Evolutionary conservation across 2,888 invertebrate genomes (phyloP).

Genomic region (Cephus pygmeus): DNA sequence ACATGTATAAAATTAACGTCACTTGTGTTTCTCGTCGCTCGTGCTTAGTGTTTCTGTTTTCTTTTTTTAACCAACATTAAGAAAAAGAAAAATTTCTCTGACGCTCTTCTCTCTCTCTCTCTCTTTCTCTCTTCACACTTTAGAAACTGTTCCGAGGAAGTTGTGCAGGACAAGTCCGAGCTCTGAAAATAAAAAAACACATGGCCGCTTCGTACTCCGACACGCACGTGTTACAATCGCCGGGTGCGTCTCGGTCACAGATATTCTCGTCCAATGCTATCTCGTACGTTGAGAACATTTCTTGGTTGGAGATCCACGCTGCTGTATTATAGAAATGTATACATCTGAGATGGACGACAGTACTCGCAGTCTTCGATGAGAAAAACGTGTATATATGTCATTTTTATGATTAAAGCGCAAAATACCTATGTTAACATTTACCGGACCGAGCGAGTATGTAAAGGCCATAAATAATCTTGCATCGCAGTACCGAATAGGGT

Average conservation of each 20-base stretch:
- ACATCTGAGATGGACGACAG: not conserved
- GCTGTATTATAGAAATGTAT: not conserved
- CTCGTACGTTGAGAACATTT: not conserved
- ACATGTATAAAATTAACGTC: not conserved
- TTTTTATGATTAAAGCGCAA: not conserved
- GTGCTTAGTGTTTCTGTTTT: not conserved
- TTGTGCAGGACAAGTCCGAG: conserved; percentile 55
- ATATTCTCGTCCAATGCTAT: not conserved
- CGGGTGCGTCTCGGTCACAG: not conserved
- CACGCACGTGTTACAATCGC: not conserved
- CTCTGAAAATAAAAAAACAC: conserved; percentile 30
- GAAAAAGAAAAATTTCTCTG: not conserved
- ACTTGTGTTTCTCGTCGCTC: not conserved
- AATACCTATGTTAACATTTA: not conserved
- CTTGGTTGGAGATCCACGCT: not conserved
- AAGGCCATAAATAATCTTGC: not conserved
- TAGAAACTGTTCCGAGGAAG: conserved; percentile 60
- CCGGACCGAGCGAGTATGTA: not conserved
- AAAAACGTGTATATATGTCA: not conserved
- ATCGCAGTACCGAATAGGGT: not conserved
- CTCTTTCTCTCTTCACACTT: conserved; percentile 13
- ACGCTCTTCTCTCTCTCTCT: conserved; percentile 12
- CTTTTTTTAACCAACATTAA: not conserved
- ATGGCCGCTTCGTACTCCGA: not conserved
- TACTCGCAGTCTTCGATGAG: not conserved